phyloP scores from a whole-genome alignment of 2,113 vertebrate genomes.

The Poeciliopsis turrubarensis region DNA sequence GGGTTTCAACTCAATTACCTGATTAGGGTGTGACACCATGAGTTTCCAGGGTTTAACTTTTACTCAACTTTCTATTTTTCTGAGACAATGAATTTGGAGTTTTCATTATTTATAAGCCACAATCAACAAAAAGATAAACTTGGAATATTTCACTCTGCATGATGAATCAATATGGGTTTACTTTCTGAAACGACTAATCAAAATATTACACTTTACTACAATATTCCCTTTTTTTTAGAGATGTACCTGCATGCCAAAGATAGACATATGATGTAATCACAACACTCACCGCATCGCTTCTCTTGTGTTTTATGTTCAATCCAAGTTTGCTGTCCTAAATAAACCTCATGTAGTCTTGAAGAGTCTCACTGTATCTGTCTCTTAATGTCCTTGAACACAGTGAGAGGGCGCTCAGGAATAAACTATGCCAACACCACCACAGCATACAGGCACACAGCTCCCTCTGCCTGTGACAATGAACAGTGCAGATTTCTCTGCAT shows the following conservation, averaged over 20 bases:
- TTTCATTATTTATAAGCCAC: too few species aligned
- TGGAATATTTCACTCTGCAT: too few species aligned
- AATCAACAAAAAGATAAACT: too few species aligned
- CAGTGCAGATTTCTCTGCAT: constrained; percentile 39
- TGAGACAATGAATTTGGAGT: too few species aligned
- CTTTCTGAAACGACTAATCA: too few species aligned
- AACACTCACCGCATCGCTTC: constrained; percentile 5
- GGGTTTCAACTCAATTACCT: too few species aligned
- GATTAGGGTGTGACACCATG: too few species aligned
- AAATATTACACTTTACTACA: too few species aligned
- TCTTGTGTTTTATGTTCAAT: constrained; percentile 14
- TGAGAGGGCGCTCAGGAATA: constrained; percentile 44
- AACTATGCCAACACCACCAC: constrained; percentile 56
- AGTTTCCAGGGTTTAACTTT: too few species aligned
- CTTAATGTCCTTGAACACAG: constrained; percentile 72
- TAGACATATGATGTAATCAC: constrained; percentile 19
- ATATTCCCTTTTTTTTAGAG: too few species aligned
- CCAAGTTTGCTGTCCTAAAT: constrained; percentile 25
- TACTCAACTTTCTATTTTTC: too few species aligned
- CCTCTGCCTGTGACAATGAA: constrained; percentile 63
- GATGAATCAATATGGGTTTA: too few species aligned
- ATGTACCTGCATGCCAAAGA: neutral
- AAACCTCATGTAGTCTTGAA: constrained; percentile 4
- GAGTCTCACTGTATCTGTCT: constrained; percentile 43
- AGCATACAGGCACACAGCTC: constrained; percentile 48